A percentile compares a stretch with the other conserved stretches of the same genome.
phyloP scores from a whole-genome alignment of 2,888 invertebrate genomes.

The Monoplex corrugatus region DNA sequence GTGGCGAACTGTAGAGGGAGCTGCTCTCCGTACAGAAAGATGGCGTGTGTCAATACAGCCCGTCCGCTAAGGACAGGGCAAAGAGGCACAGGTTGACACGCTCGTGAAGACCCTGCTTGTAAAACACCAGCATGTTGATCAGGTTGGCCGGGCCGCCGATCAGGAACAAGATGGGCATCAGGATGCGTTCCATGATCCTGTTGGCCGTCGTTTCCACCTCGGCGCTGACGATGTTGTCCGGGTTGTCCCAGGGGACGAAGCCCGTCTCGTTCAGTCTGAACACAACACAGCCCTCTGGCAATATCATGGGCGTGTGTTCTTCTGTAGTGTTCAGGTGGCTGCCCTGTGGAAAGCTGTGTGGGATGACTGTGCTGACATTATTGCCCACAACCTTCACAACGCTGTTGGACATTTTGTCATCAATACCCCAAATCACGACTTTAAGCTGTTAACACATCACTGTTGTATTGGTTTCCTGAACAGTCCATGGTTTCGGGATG shows the following conservation, averaged over 20 bases:
- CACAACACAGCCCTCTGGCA: neutral
- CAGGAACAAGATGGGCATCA: neutral
- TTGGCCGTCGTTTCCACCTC: no score
- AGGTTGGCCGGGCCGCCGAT: constrained; percentile 15
- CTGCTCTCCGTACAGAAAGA: neutral
- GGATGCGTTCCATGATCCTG: neutral
- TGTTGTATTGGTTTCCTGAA: no score
- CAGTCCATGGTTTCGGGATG: no score
- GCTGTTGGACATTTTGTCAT: no score
- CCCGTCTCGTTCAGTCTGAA: neutral
- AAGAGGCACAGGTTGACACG: constrained; percentile 17
- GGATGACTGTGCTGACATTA: no score
- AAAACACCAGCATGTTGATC: constrained; percentile 30
- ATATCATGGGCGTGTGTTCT: no score
- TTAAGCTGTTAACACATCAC: no score
- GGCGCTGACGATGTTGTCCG: neutral
- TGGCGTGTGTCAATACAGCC: neutral
- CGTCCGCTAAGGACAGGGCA: constrained; percentile 5
- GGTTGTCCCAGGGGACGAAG: constrained; percentile 16
- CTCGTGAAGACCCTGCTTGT: neutral
- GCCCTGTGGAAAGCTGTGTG: no score
- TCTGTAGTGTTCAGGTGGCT: no score
- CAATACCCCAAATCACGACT: no score
- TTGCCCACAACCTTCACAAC: no score
- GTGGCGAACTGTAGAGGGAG: neutral